These are phyloP conservation scores for Timandra comae DNA, from an alignment of 2,888 invertebrate species.

Conservation along the genomic window DNA sequence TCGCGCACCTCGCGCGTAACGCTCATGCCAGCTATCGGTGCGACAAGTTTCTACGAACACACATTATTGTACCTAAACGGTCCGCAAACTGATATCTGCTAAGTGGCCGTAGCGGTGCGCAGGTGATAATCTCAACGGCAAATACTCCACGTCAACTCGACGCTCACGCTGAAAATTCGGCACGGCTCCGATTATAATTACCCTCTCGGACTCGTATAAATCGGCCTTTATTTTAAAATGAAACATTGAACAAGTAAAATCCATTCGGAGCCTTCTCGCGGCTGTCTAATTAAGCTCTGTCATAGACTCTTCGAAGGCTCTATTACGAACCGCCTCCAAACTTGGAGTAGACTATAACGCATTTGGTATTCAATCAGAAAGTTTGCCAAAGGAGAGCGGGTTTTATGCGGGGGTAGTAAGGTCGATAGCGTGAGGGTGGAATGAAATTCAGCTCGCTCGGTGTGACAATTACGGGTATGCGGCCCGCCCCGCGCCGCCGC, in stretches of 20 bases:
- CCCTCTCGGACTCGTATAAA: conserved; percentile 38
- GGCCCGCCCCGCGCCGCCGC: conserved; percentile 79
- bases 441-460: conserved; percentile 62
- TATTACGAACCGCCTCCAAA: conserved; percentile 73
- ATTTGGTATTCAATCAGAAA: conserved; percentile 64
- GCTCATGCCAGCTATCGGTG: conserved; percentile 11
- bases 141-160: conserved; percentile 31
- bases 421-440: conserved; percentile 60
- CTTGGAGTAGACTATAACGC: conserved; percentile 71
- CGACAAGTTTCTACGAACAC: conserved; percentile 1
- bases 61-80: conserved; percentile 1
- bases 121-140: conserved; percentile 34
- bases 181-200: conserved; percentile 16
- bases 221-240: conserved; percentile 45
- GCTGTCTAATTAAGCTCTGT: conserved; percentile 76
- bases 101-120: conserved; percentile 10
- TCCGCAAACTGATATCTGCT: conserved; percentile 5
- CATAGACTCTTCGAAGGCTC: conserved; percentile 76
- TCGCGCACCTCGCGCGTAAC: conserved; percentile 12
- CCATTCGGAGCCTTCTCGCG: conserved; percentile 69
- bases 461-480: conserved; percentile 76
- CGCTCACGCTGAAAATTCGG: conserved; percentile 24
- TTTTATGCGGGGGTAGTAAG: conserved; percentile 59
- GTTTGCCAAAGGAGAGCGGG: conserved; percentile 39
- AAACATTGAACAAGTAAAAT: conserved; percentile 71